Conservation (phyloP, 1,140 invertebrate species). For the Bombus huntii region DNA sequence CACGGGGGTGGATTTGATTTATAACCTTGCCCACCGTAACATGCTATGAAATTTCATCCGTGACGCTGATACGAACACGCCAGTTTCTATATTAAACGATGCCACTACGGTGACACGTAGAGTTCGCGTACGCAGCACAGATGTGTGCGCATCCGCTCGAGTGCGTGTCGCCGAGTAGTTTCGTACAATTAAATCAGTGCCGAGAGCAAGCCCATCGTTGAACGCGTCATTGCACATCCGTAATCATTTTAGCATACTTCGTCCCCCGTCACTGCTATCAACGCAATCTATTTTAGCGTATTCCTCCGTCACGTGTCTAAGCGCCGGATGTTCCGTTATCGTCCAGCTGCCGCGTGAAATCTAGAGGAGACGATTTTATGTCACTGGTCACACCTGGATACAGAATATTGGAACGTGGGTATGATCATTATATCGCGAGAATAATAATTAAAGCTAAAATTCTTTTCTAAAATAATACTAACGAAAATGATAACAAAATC, state of each 20-base stretch:
- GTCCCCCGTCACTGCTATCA: not conserved
- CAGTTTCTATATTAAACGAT: constrained; percentile 6
- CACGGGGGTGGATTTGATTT: not conserved
- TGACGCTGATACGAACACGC: not conserved
- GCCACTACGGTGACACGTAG: constrained; percentile 13
- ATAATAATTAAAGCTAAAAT: not conserved
- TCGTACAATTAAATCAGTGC: constrained; percentile 39
- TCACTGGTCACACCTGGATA: not conserved
- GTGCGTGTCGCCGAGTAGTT: not conserved
- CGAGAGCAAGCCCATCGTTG: not conserved
- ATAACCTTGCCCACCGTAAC: not conserved
- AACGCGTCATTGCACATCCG: constrained; percentile 4
- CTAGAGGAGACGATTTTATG: not conserved
- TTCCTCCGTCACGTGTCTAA: not conserved
- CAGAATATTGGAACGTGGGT: not conserved
- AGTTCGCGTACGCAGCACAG: not conserved
- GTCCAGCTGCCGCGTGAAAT: not conserved
- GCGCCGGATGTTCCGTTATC: not conserved
- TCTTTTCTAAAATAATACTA: not conserved
- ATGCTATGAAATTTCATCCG: not conserved
- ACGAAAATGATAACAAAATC: too few relatives aligned
- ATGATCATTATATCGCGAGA: not conserved
- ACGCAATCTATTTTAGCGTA: not conserved
- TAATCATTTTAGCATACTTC: constrained; percentile 27
- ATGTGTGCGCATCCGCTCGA: not conserved